Evolutionary conservation across 1,140 invertebrate species (phyloP).

Genomic region (Diorhabda sublineata): DNA sequence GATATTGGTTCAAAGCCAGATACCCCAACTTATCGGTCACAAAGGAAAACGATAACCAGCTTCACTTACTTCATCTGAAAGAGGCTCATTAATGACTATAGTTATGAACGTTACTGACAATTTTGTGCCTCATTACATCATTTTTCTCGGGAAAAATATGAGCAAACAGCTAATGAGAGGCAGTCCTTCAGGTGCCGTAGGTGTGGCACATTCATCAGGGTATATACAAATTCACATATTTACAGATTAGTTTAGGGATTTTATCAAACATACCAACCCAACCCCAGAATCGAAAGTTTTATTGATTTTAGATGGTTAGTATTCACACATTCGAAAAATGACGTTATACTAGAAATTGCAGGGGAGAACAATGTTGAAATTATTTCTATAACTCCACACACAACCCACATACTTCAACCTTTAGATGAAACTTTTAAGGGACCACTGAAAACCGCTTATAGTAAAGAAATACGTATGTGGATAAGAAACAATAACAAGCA

Average conservation of each 20-base stretch:
- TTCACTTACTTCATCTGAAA: not conserved
- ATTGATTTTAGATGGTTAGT: no score
- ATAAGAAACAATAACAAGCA: slow-evolving; percentile 26
- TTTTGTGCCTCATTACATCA: slow-evolving; percentile 18
- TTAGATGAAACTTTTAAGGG: slow-evolving; percentile 42
- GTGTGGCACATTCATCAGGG: slow-evolving; percentile 32
- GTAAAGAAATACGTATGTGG: slow-evolving; percentile 27
- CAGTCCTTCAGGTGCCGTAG: slow-evolving; percentile 36
- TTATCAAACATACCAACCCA: not conserved
- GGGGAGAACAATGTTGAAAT: slow-evolving; percentile 37
- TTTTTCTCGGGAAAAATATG: slow-evolving; percentile 39
- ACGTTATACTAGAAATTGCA: not conserved
- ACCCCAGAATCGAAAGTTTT: not conserved
- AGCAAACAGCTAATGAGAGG: slow-evolving; percentile 37
- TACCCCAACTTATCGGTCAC: no score
- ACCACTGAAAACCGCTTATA: slow-evolving; percentile 32
- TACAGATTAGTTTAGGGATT: not conserved
- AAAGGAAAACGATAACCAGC: not conserved
- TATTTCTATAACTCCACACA: slow-evolving; percentile 43
- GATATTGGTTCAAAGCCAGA: no score
- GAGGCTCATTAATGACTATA: not conserved
- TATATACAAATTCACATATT: not conserved
- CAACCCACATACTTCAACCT: slow-evolving; percentile 44
- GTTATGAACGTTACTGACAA: not conserved
- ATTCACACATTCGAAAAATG: no score